Conservation (phyloP, 2,113 vertebrate species). For the Thomomys bottae region DNA sequence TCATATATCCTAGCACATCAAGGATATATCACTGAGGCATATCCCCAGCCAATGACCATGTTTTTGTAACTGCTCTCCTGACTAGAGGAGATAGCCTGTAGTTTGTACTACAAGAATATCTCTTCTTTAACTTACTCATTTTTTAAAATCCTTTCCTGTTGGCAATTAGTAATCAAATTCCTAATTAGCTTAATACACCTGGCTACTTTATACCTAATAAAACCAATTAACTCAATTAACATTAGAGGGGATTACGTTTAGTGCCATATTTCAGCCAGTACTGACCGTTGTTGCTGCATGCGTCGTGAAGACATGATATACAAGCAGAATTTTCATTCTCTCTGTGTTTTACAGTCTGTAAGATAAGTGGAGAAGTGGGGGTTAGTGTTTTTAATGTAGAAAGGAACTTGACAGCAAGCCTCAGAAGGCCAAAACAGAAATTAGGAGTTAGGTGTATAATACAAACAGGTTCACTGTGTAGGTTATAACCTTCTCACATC, state of each 20-base stretch:
- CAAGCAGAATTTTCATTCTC: conserved; percentile 83
- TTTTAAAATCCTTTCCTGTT: conserved; percentile 79
- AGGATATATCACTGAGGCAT: neutral
- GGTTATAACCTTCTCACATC: conserved; percentile 71
- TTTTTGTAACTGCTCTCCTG: neutral
- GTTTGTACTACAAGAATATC: conserved; percentile 62
- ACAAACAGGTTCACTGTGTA: conserved; percentile 69
- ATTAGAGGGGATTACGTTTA: conserved; percentile 77
- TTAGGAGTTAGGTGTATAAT: conserved; percentile 60
- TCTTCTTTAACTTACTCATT: conserved; percentile 74
- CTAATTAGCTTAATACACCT: conserved; percentile 87
- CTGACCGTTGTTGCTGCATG: conserved; percentile 77
- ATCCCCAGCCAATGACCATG: neutral
- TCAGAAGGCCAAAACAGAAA: conserved; percentile 78
- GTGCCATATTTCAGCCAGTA: conserved; percentile 79
- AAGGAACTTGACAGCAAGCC: conserved; percentile 80
- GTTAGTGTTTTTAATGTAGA: conserved; percentile 85
- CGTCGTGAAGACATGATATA: conserved; percentile 68
- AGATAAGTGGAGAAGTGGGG: conserved; percentile 75
- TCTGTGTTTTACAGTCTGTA: conserved; percentile 74
- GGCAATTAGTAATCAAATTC: conserved; percentile 86
- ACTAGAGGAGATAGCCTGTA: conserved; percentile 45
- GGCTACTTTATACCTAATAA: conserved; percentile 86
- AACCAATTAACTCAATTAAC: conserved; percentile 87
- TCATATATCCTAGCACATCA: neutral